Evolutionary conservation across 1,140 invertebrate species (phyloP).

Genomic region (Carcinoscorpius rotundicauda): DNA sequence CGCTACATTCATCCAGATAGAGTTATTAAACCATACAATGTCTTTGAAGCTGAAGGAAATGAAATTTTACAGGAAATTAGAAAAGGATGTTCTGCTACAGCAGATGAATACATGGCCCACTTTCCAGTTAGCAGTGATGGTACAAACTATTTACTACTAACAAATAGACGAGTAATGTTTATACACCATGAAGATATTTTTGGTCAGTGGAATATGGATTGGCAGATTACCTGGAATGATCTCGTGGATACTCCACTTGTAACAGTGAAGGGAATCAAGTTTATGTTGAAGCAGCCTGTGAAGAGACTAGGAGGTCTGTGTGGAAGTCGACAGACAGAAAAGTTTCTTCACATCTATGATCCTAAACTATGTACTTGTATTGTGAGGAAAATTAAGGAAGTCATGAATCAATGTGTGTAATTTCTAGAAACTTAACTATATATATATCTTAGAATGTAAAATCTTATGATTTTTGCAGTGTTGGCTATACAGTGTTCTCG

Average conservation of each 20-base stretch:
- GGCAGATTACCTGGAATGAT: constrained; percentile 49
- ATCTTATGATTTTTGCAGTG: too few relatives aligned
- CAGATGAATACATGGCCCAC: constrained; percentile 77
- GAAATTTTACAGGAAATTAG: constrained; percentile 57
- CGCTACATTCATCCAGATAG: constrained; percentile 72
- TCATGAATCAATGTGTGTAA: too few relatives aligned
- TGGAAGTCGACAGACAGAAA: too few relatives aligned
- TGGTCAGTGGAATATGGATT: constrained; percentile 40
- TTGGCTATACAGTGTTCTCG: too few relatives aligned
- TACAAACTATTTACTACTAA: background rate
- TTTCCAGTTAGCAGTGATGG: constrained; percentile 31
- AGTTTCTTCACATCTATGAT: too few relatives aligned
- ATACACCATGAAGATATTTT: constrained; percentile 36
- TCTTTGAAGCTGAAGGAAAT: constrained; percentile 71
- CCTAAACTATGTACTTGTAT: too few relatives aligned
- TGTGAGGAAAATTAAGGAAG: too few relatives aligned
- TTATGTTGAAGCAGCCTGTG: constrained; percentile 26
- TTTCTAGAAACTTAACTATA: too few relatives aligned
- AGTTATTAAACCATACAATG: constrained; percentile 71
- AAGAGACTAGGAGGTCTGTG: too few relatives aligned
- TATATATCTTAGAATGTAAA: too few relatives aligned
- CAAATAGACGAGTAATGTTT: constrained; percentile 32
- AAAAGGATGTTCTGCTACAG: constrained; percentile 74
- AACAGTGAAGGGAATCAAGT: constrained; percentile 40
- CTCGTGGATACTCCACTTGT: constrained; percentile 38